Evolutionary conservation across 2,113 vertebrate genomes (phyloP).

Genomic region (Takifugu flavidus): DNA sequence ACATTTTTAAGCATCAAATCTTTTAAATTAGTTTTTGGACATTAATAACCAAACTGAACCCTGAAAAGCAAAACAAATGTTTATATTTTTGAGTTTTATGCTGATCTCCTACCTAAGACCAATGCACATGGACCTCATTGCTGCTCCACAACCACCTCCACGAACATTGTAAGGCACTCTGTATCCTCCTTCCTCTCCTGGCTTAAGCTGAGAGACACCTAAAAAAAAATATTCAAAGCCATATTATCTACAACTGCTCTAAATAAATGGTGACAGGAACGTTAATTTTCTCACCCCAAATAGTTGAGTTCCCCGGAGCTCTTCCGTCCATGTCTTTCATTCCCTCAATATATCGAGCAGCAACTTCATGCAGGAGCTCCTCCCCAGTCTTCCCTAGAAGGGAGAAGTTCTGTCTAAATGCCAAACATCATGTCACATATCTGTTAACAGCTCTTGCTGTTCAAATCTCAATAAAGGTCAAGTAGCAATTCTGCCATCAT

Average conservation of each 20-base stretch:
- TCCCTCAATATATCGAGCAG: slow-evolving; percentile 74
- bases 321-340: slow-evolving; percentile 85
- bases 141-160: slow-evolving; percentile 79
- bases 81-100: background rate
- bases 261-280: background rate
- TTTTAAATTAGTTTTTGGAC: background rate
- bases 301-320: slow-evolving; percentile 79
- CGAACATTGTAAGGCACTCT: slow-evolving; percentile 76
- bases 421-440: slow-evolving; percentile 4
- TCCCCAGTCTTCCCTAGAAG: slow-evolving; percentile 71
- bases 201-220: slow-evolving; percentile 79
- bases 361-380: slow-evolving; percentile 77
- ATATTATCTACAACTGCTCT: accelerated
- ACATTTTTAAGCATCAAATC: background rate
- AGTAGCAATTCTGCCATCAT: slow-evolving; percentile 22
- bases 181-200: slow-evolving; percentile 73
- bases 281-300: slow-evolving; percentile 63
- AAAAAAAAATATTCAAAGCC: background rate
- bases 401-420: slow-evolving; percentile 3
- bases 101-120: slow-evolving; percentile 71
- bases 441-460: slow-evolving; percentile 22
- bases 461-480: slow-evolving; percentile 47
- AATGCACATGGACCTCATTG: slow-evolving; percentile 86
- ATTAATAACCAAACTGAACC: background rate
- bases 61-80: background rate